Percentiles rank a stretch among this genome's conserved stretches.
Conservation (phyloP, 1,140 invertebrate genomes). For the Calephelis nemesis region DNA sequence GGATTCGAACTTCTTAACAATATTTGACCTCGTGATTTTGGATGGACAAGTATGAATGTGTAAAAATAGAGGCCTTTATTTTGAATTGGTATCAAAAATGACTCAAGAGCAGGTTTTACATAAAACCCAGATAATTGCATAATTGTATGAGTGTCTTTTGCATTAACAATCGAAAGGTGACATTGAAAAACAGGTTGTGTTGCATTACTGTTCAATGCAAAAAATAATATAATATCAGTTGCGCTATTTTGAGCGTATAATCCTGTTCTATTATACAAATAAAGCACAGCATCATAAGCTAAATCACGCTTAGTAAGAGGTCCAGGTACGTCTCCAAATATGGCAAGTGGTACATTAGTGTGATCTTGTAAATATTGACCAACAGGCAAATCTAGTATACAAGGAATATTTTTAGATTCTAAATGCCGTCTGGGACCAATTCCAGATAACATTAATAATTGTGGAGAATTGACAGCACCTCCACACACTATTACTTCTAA, state of each 20-base stretch:
- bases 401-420: conserved; percentile 63
- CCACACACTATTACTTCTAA: conserved; percentile 79
- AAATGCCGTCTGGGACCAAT: conserved; percentile 63
- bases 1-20: conserved; percentile 66
- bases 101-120: no score
- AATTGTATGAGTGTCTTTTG: no score
- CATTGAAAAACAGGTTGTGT: no score
- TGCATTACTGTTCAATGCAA: no score
- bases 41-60: conserved; percentile 58
- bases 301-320: conserved; percentile 27
- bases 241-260: not conserved
- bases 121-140: no score
- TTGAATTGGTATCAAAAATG: no score
- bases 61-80: no score
- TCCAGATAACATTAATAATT: conserved; percentile 72
- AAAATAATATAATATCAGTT: no score
- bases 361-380: conserved; percentile 86
- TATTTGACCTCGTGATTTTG: conserved; percentile 74
- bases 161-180: no score
- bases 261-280: conserved; percentile 54
- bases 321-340: conserved; percentile 43
- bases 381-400: conserved; percentile 82
- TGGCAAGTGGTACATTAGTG: conserved; percentile 41
- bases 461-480: conserved; percentile 78
- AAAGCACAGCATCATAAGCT: conserved; percentile 45